Evolutionary conservation across 1,140 invertebrate species (phyloP), one percentile per base, ranked within the genome.

Genomic region (Stegodyphus dumicola): DNA sequence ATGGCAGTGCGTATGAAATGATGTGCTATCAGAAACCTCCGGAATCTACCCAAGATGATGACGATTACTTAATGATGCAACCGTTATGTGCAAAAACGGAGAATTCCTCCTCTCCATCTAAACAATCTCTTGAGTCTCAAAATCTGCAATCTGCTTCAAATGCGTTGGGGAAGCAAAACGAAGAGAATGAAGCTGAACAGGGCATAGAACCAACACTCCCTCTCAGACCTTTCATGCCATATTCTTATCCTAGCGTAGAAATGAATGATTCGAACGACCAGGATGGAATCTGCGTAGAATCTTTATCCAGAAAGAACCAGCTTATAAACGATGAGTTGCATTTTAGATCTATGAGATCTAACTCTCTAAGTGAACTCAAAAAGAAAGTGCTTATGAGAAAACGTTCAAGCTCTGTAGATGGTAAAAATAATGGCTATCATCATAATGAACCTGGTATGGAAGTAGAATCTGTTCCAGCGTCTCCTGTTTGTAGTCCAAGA

Each of bases 311-410:
- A 17, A 86, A 86, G 11, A 71, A 86, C 53, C 84, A 74, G 48
- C 33, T 86, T 6, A 86, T 86, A 7, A 86, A 49, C 9, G 84
- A 86, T 48, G 84, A 86, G 15, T 33, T 86, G 1, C 71, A 84
- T 15, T 6, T 86, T 7, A 56, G 84, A 73, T 66, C 84, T 7
- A 78, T 78, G 76, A n/a, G 84, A 71, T 86, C 84, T 1, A 86
- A 86, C 54, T 86, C 84, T 15, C 15, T 86, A 15, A 86, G 84
- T 49, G 84, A 86, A 17, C 75, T 86, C 13, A 86, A 86, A 54
- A 86, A 86, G 18, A 86, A 77, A n/a, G 84, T 86, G 13, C 48
- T 86, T 5, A 77, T 86, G 76, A 77, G 84, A n/a, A 86, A 86
- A 33, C 64, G 84, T 70, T 86, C 84, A 6, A 77, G 84, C 65